Conservation (phyloP, 2,797 vertebrate species). For the Phalloptychus januarius region DNA sequence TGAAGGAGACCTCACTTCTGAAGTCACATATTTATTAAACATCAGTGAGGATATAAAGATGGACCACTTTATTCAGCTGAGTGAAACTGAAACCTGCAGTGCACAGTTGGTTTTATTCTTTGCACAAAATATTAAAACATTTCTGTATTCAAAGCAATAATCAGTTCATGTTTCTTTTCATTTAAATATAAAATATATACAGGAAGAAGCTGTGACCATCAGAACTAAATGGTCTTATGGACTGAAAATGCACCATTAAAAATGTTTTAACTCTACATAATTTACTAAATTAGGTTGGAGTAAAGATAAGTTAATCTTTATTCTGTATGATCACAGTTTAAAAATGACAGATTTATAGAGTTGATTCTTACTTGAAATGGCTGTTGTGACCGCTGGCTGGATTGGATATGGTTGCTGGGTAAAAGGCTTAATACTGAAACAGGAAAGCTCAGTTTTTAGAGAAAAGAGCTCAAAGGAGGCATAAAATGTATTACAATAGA, state of each 20-base stretch:
- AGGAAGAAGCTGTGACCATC: not conserved
- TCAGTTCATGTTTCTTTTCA: not conserved
- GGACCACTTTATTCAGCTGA: not conserved
- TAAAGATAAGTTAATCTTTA: not conserved
- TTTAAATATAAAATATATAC: not conserved
- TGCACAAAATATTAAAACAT: not conserved
- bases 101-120: not conserved
- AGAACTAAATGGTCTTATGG: not conserved
- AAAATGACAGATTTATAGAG: not conserved
- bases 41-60: not conserved
- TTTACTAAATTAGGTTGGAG: not conserved
- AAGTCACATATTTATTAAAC: not conserved
- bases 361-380: constrained; percentile 90
- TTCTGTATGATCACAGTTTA: not conserved
- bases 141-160: not conserved
- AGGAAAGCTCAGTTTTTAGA: constrained; percentile 31
- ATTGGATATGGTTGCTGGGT: constrained; percentile 95
- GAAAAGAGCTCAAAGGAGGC: constrained; percentile 21
- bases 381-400: constrained; percentile 92
- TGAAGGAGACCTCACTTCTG: not conserved
- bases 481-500: not conserved
- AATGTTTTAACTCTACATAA: not conserved
- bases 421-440: constrained; percentile 95
- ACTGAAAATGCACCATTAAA: not conserved
- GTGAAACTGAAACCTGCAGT: not conserved